Evolutionary conservation across 2,888 invertebrate species (phyloP).

Genomic region (Drosophila histrio): DNA sequence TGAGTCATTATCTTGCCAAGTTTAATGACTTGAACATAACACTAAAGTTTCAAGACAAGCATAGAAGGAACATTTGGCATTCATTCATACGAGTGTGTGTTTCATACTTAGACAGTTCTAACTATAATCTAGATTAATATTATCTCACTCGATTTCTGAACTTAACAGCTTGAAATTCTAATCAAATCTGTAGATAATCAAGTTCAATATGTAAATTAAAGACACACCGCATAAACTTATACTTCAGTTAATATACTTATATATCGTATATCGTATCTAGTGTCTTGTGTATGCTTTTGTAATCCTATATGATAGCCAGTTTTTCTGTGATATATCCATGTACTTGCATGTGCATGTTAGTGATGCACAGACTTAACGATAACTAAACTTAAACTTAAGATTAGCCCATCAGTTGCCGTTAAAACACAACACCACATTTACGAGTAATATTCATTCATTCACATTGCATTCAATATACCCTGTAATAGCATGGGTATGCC

Average conservation of each 20-base stretch:
- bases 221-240: neutral
- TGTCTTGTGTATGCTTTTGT: conserved; percentile 11
- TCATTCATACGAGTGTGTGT: conserved; percentile 45
- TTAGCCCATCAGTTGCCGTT: conserved; percentile 5
- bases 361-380: conserved; percentile 21
- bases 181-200: conserved; percentile 12
- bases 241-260: neutral
- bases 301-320: conserved; percentile 23
- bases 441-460: neutral
- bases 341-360: conserved; percentile 19
- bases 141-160: neutral
- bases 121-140: neutral
- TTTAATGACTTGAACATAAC: conserved; percentile 73
- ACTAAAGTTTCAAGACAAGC: conserved; percentile 20
- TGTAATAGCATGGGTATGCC: neutral
- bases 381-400: conserved; percentile 8
- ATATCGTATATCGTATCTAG: neutral
- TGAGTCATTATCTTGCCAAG: conserved; percentile 60
- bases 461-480: neutral
- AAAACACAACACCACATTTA: neutral
- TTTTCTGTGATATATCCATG: conserved; percentile 27
- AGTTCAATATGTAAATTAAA: conserved; percentile 13
- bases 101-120: neutral
- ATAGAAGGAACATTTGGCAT: conserved; percentile 21
- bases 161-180: neutral